phyloP scores from a whole-genome alignment of 2,888 invertebrate genomes.

The Vannuccia rotundouncinata region DNA sequence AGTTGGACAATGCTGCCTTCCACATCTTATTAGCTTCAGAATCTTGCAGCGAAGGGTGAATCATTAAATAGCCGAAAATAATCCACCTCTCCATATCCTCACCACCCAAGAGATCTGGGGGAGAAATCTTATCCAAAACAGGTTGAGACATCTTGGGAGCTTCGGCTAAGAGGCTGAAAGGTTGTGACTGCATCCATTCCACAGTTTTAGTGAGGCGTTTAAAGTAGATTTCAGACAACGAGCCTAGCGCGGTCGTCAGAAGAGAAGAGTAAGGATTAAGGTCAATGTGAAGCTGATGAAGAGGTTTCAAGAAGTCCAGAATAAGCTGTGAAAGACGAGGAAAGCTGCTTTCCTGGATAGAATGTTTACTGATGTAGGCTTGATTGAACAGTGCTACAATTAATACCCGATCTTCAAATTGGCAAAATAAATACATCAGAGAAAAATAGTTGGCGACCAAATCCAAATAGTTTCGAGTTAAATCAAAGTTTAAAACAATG shows the following conservation, averaged over 20 bases:
- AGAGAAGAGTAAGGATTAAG: slow-evolving; percentile 78
- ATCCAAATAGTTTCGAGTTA: slow-evolving; percentile 89
- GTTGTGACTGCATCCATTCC: slow-evolving; percentile 68
- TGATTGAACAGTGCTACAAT: slow-evolving; percentile 93
- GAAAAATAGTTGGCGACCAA: slow-evolving; percentile 85
- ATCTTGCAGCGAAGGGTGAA: slow-evolving; percentile 38
- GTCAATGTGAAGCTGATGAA: slow-evolving; percentile 90
- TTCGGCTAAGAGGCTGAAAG: slow-evolving; percentile 80
- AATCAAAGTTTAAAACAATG: slow-evolving; percentile 83
- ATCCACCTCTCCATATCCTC: slow-evolving; percentile 95
- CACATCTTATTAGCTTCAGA: slow-evolving; percentile 27
- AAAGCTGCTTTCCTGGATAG: slow-evolving; percentile 65
- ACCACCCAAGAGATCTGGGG: slow-evolving; percentile 90
- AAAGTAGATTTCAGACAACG: slow-evolving; percentile 73
- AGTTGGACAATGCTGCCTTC: slow-evolving; percentile 70
- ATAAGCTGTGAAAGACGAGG: slow-evolving; percentile 94
- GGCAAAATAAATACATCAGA: slow-evolving; percentile 89
- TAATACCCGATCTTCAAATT: slow-evolving; percentile 94
- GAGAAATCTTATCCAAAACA: slow-evolving; percentile 86
- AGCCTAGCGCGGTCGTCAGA: slow-evolving; percentile 75
- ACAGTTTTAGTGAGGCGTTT: slow-evolving; percentile 84
- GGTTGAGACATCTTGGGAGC: slow-evolving; percentile 89
- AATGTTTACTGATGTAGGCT: slow-evolving; percentile 73
- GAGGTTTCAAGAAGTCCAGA: slow-evolving; percentile 77
- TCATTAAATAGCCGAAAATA: slow-evolving; percentile 58